Evolutionary conservation across 1,140 invertebrate genomes (phyloP), one percentile per base, ranked within the genome.

Genomic region (Anthonomus grandis): DNA sequence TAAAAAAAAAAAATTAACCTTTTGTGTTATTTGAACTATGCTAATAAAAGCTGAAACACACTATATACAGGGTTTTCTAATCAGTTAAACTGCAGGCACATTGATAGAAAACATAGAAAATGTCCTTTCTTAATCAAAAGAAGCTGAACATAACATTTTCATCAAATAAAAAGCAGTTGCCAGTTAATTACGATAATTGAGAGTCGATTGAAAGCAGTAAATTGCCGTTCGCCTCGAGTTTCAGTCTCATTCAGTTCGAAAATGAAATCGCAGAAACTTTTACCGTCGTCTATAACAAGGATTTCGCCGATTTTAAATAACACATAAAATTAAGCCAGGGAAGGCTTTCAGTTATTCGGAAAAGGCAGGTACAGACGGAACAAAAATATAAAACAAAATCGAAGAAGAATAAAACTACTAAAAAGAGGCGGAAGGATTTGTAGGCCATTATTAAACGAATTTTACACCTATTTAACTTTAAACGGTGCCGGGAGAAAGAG

Each of bases 401-500:
- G 23, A 59, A 51, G 38, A 57, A 50, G 49, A 56, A 62, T 59
- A 62, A 63, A 63, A 59, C 57, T 59, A 54, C 37, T 42, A 39
- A 52, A 61, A 57, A 54, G 9, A 57, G 31, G 41, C 54, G 57
- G 44, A 48, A 52, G 63, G 66, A 68, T 66, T 68, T 66, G 64
- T 67, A 64, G 63, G 58, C 67, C 63, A 69, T 70, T 69, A 68
- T 67, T 58, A 53, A 65, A 68, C 60, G 68, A 69, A 71, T 71
- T 70, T 71, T 71, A 70, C 69, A 71, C 69, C 69, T 71, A 71
- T 71, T 71, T 69, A 71, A 68, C 67, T 71, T 67, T 65, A 65
- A 71, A 69, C 64, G 60, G 64, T 47, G 50, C 41, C 31, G 49
- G 48, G 58, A 56, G 59, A 61, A 55, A 58, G 38, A 45, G 58